A percentile compares a stretch with the other conserved stretches of the same genome.
Evolutionary conservation across 2,113 vertebrate genomes (phyloP).

Genomic region (Arothron firmamentum): DNA sequence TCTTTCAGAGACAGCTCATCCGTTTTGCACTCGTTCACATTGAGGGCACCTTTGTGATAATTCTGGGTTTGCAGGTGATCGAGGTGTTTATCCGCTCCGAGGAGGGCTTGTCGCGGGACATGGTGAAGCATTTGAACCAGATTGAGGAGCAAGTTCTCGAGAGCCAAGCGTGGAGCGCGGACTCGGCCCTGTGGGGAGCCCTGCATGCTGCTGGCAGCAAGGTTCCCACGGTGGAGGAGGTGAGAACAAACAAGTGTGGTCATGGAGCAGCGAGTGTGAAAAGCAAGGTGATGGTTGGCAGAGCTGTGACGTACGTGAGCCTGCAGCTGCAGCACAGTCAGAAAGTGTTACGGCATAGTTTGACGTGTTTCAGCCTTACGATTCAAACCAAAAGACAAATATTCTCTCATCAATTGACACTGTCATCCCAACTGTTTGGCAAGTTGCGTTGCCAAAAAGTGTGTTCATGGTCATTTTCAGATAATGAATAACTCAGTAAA

Average conservation of each 20-base stretch:
- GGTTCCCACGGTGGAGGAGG: constrained; percentile 94
- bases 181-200: constrained; percentile 85
- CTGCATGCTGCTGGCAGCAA: constrained; percentile 79
- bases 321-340: too few relatives aligned
- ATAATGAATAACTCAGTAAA: too few relatives aligned
- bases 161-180: constrained; percentile 83
- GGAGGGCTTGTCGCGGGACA: constrained; percentile 93
- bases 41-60: not conserved
- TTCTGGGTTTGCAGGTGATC: constrained; percentile 79
- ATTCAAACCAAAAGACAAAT: too few relatives aligned
- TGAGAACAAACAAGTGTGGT: constrained; percentile 52
- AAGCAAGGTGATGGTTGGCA: too few relatives aligned
- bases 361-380: too few relatives aligned
- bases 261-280: not conserved
- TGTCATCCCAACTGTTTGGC: too few relatives aligned
- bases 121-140: constrained; percentile 95
- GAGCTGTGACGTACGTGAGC: too few relatives aligned
- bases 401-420: too few relatives aligned
- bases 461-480: too few relatives aligned
- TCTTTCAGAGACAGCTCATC: constrained; percentile 23
- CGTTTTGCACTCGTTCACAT: not conserved
- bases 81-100: constrained; percentile 96
- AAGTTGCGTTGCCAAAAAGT: too few relatives aligned
- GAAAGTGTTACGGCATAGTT: too few relatives aligned
- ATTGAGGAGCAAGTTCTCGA: constrained; percentile 97